Conservation (phyloP, 2,797 vertebrate species). For the Lagorchestes hirsutus region DNA sequence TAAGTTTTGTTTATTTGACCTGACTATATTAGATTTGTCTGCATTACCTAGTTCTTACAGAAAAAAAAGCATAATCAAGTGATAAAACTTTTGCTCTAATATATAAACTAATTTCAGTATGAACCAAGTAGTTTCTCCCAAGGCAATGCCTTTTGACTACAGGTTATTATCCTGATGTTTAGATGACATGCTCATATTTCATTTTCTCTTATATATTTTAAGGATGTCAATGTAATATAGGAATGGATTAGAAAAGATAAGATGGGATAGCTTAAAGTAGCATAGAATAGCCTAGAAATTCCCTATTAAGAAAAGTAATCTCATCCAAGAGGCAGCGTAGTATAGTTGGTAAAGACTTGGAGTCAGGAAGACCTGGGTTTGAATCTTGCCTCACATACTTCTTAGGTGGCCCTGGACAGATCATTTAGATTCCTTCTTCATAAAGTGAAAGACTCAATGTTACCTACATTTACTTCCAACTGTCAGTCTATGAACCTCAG, state of each 20-base stretch:
- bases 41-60: neutral
- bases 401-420: neutral
- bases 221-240: neutral
- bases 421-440: neutral
- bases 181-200: neutral
- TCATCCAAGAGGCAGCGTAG: neutral
- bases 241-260: neutral
- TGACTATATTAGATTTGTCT: neutral
- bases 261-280: neutral
- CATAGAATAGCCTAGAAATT: neutral
- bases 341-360: neutral
- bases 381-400: neutral
- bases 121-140: neutral
- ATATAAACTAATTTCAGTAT: neutral
- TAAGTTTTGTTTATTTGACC: neutral
- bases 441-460: neutral
- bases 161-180: neutral
- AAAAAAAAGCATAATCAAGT: neutral
- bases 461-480: neutral
- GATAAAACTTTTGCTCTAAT: neutral
- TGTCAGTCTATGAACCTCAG: neutral
- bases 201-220: neutral
- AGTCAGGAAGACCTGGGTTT: neutral
- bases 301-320: neutral
- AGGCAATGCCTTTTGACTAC: neutral